Base-by-base conservation (phyloP, 2,888 invertebrate species). In the Campoletis raptor region DNA sequence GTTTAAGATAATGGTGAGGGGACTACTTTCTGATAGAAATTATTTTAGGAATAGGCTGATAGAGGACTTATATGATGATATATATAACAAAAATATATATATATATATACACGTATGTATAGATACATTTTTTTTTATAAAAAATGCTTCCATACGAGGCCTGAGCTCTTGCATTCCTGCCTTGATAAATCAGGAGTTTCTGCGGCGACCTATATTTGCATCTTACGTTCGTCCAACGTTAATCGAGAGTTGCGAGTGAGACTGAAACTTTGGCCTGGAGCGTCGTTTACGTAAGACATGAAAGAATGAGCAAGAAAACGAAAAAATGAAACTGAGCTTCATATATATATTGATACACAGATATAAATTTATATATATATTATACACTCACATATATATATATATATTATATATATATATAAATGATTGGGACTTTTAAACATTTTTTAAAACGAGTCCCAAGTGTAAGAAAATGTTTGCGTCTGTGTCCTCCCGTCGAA, bases 1-100 rank as follows among this genome's bases (percentile, higher is more conserved):
- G 77, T 83, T 83, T 87, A 85, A 76, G 91, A 90, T 93, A 90
- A 90, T 91, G 94, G 94, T 94, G 94, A 93, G 92, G 94, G 94
- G 92, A 92, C 90, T 92, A 92, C 89, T 90, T 91, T 91, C 91
- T 90, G 89, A 90, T 91, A 92, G 85, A 48, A 83, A 89, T 86
- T 92, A 92, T 90, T 91, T 89, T 91, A 90, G 81, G 67, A 69
- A 87, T 87, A 88, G 81, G 82, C 78, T 88, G 86, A 89, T 89
- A 90, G 89, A 89, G 87, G 88, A 90, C 89, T 88, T 86, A 77
- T 48, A 88, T 85, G 83, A 88, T 74, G 84, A 88, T 88, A 89
- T 64, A 87, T 87, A 87, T 88, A 90, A 84, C n/a, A n/a, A n/a
- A n/a, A n/a, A n/a, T n/a, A 89, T 87, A 87, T 66, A 86, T 87